These are phyloP conservation scores for Hypotaenidia okinawae DNA, from an alignment of 2,797 vertebrate species.

Conservation along the genomic window DNA sequence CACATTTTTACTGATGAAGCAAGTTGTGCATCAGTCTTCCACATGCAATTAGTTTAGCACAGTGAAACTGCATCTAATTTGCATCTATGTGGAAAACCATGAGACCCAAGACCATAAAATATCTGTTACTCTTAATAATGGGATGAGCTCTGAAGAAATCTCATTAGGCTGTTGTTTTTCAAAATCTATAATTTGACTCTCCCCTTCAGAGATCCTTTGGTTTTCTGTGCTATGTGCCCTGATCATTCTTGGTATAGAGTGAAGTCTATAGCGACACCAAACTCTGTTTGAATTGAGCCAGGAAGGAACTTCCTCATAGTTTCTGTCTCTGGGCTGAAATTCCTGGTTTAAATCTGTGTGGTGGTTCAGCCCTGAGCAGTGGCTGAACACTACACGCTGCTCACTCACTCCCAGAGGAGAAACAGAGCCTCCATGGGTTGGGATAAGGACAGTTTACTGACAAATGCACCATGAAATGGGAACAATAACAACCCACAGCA, in stretches of 20 bases:
- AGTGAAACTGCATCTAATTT: neutral
- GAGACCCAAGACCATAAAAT: neutral
- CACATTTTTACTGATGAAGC: neutral
- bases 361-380: too few relatives aligned
- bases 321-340: neutral
- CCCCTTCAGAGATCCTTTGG: neutral
- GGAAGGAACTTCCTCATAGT: neutral
- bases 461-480: too few relatives aligned
- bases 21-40: neutral
- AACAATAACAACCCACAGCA: too few relatives aligned
- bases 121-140: neutral
- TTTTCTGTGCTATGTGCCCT: neutral
- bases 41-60: neutral
- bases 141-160: neutral
- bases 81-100: neutral
- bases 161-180: neutral
- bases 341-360: neutral
- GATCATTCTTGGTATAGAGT: neutral
- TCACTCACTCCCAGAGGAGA: too few relatives aligned
- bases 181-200: neutral
- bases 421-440: too few relatives aligned
- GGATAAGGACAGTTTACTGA: too few relatives aligned
- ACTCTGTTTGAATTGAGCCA: neutral
- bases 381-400: too few relatives aligned
- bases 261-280: neutral